A percentile compares a stretch with the other conserved stretches of the same genome.
Evolutionary conservation across 2,113 vertebrate species (phyloP).

Genomic region (Boulengeromyrus knoepffleri): DNA sequence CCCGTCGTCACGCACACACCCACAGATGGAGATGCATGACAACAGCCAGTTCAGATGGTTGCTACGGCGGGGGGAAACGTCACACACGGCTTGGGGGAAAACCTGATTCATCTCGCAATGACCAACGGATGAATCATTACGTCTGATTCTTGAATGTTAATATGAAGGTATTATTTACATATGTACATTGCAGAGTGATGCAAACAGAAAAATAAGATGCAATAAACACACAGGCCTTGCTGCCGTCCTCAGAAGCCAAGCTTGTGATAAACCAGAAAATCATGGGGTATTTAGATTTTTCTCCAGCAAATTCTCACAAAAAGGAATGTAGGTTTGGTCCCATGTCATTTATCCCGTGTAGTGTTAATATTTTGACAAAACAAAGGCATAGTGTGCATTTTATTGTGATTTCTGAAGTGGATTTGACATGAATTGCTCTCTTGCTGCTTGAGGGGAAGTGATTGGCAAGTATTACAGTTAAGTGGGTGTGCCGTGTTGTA

Average conservation of each 20-base stretch:
- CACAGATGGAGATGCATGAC: background rate
- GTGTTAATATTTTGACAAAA: background rate
- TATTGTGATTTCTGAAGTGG: background rate
- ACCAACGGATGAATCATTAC: background rate
- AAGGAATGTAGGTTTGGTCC: conserved; percentile 63
- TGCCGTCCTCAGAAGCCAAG: background rate
- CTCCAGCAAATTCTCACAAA: background rate
- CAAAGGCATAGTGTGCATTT: background rate
- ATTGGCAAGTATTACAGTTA: conserved; percentile 19
- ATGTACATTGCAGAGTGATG: background rate
- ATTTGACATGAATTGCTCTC: background rate
- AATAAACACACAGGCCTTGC: background rate
- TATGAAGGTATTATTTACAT: background rate
- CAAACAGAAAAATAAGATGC: background rate
- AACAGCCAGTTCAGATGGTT: background rate
- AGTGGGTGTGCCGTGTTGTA: conserved; percentile 44
- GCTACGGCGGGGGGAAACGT: background rate
- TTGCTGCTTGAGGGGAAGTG: background rate
- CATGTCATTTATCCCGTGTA: conserved; percentile 45
- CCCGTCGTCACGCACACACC: background rate
- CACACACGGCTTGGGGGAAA: background rate
- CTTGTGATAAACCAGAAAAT: background rate
- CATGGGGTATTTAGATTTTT: background rate
- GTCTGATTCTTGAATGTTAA: background rate
- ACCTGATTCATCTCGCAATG: background rate